These are phyloP conservation scores for Lycocorax pyrrhopterus DNA, from an alignment of 2,113 vertebrate genomes.

Conservation along the genomic window DNA sequence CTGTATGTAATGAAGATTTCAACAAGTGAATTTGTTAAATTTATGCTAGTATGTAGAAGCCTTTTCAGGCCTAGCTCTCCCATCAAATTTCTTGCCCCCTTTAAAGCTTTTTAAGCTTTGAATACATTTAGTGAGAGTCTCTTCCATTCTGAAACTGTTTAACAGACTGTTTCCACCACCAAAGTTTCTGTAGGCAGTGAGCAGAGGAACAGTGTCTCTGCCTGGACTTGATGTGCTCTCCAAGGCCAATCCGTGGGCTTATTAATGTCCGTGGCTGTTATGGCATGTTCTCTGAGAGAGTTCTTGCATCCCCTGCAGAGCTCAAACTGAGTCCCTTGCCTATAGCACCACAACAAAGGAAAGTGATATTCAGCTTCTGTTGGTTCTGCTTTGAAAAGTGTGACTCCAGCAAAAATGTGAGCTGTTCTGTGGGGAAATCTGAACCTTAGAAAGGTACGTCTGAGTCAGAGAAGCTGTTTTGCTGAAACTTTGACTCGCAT, in stretches of 20 bases:
- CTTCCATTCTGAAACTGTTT: not conserved
- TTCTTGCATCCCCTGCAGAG: not conserved
- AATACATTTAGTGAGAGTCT: not conserved
- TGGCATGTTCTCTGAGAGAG: not conserved
- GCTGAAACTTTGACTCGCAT: not conserved
- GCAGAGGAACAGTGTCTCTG: not conserved
- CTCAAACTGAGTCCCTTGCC: not conserved
- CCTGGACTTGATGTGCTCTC: not conserved
- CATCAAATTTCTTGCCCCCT: not conserved
- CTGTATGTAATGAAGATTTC: not conserved
- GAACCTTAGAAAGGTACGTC: not conserved
- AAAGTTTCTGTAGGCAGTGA: not conserved
- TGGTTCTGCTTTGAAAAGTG: not conserved
- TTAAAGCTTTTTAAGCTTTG: not conserved
- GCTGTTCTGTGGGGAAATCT: not conserved
- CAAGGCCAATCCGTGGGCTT: not conserved
- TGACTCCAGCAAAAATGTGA: conserved; percentile 1
- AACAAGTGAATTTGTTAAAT: not conserved
- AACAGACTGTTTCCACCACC: not conserved
- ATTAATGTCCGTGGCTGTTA: not conserved
- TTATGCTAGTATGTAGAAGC: not conserved
- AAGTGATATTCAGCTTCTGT: not conserved
- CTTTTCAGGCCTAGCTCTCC: not conserved
- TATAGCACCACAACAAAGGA: not conserved
- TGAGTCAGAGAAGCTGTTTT: conserved; percentile 13